Percentiles rank a stretch among this genome's conserved stretches.
phyloP scores from a whole-genome alignment of 1,140 invertebrate species.

The Cyclargus thomasi region DNA sequence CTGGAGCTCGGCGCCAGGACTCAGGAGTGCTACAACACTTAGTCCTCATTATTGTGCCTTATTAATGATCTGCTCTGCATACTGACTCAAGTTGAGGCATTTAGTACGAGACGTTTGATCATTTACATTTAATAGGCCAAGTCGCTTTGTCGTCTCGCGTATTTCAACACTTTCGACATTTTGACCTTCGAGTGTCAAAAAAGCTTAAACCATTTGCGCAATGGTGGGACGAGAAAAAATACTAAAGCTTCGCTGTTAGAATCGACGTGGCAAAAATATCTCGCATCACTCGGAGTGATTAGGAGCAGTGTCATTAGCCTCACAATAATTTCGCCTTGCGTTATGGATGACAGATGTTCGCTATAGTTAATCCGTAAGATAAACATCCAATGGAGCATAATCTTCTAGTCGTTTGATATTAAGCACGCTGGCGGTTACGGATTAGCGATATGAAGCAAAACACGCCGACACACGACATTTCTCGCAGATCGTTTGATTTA shows the following conservation, averaged over 20 bases:
- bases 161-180: not conserved
- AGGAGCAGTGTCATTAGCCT: not conserved
- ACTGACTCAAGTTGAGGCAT: not conserved
- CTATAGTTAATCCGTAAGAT: conserved; percentile 6
- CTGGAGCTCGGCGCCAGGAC: not conserved
- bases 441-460: not conserved
- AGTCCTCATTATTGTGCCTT: not conserved
- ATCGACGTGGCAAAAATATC: not conserved
- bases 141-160: not conserved
- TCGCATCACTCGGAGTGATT: not conserved
- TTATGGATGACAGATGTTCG: conserved; percentile 11
- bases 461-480: not conserved
- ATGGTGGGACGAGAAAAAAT: not conserved
- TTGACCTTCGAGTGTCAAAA: not conserved
- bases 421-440: conserved; percentile 20
- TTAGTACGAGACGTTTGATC: not conserved
- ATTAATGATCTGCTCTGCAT: not conserved
- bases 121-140: not conserved
- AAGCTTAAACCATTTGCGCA: not conserved
- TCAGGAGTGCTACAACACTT: not conserved
- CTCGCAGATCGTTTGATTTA: conserved; percentile 2
- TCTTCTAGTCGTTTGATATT: conserved; percentile 27
- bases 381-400: conserved; percentile 12
- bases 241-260: not conserved
- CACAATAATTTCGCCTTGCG: not conserved